Evolutionary conservation across 2,113 vertebrate species (phyloP), one percentile per base, ranked within the genome.

Genomic region (Heliornis fulica): DNA sequence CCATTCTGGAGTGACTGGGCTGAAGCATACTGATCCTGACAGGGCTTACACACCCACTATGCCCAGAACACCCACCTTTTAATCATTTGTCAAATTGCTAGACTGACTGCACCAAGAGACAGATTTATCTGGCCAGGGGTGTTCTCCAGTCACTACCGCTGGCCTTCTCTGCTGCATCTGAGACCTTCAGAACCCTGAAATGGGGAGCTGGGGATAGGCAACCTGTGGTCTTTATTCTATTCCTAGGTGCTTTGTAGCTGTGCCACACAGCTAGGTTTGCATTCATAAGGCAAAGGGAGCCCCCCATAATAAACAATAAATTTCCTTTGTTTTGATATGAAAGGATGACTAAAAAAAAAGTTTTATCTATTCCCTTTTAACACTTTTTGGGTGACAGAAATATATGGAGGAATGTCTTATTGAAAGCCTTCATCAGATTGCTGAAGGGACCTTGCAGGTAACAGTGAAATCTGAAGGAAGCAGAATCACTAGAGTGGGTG

Each of bases 1-100:
- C 45, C 16, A 22, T 72, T 89, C 9, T 81, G 45, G 16, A 72
- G n/a, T 0, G 0, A 3, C 12, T 68, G 57, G 26, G 11, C 15
- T 66, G n/a, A 83, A 57, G 7, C 15, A 57, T 70, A 22, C 11
- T 48, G 12, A 69, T 23, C 18, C 26, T 65, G 50, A n/a, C 21
- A 80, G 21, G 48, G 18, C 15, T 64, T 48, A 51, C 59, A 17
- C 19, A 72, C 5, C 19, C 50, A 56, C 32, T 32, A 11, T 65
- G 16, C 11, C 25, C 41, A 53, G 3, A 15, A 72, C 9, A 64
- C 4, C 2, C 3, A 11, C 2, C 40, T 23, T 64, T 90, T 36
- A 79, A 68, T 28, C 53, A 20, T 32, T 57, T 50, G 15, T 63
- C 50, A 48, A 77, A 53, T 31, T 53, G 28, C 31, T 7, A 23